These are phyloP conservation scores for Drosophila villosipedis DNA, from an alignment of 2,888 invertebrate genomes.

Conservation along the genomic window DNA sequence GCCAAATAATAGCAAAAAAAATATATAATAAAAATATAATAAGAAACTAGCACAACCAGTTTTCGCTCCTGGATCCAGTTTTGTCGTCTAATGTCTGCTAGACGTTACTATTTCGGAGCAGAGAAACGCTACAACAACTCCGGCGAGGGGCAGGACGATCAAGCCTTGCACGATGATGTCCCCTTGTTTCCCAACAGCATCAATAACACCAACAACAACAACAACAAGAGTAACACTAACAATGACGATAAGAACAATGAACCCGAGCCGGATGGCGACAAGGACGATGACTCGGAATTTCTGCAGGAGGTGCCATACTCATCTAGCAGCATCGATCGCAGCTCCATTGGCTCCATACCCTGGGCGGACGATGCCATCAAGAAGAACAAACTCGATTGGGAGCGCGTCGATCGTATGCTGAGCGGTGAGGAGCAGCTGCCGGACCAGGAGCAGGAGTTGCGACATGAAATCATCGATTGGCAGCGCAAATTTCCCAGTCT, in stretches of 20 bases:
- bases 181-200: slow-evolving; percentile 46
- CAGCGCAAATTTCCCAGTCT: slow-evolving; percentile 82
- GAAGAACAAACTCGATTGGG: slow-evolving; percentile 85
- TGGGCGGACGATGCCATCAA: slow-evolving; percentile 85
- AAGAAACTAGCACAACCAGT: slow-evolving; percentile 62
- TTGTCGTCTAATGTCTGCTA: slow-evolving; percentile 69
- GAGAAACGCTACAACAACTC: slow-evolving; percentile 60
- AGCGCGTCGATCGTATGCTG: slow-evolving; percentile 83
- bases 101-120: slow-evolving; percentile 68
- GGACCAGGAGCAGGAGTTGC: slow-evolving; percentile 78
- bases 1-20: slow-evolving; percentile 16
- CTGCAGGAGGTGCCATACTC: slow-evolving; percentile 83
- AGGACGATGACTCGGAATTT: slow-evolving; percentile 81
- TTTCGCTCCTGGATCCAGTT: slow-evolving; percentile 41
- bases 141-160: slow-evolving; percentile 27
- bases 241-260: slow-evolving; percentile 44
- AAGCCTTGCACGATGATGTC: slow-evolving; percentile 41
- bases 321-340: slow-evolving; percentile 84
- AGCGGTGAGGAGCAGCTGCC: slow-evolving; percentile 76
- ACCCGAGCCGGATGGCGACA: slow-evolving; percentile 62
- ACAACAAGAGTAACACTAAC: slow-evolving; percentile 26
- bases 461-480: slow-evolving; percentile 84
- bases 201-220: slow-evolving; percentile 27
- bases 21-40: not conserved
- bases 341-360: slow-evolving; percentile 85